These are phyloP conservation scores for Psilopogon haemacephalus DNA, from an alignment of 2,113 vertebrate genomes.

Conservation along the genomic window DNA sequence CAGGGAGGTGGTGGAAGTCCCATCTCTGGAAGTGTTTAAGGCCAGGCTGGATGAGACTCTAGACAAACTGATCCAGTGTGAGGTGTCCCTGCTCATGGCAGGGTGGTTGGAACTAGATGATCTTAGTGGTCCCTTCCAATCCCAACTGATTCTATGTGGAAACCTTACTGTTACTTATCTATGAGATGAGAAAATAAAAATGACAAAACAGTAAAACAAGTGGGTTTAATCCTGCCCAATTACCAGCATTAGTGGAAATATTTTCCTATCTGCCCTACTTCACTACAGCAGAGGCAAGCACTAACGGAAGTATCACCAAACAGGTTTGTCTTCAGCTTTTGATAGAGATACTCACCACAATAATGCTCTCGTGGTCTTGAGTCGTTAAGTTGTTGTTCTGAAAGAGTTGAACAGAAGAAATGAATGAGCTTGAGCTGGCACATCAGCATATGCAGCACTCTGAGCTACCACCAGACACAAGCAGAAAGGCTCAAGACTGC, in stretches of 20 bases:
- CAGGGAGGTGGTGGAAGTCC: no score
- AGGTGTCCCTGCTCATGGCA: no score
- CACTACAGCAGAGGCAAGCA: neutral
- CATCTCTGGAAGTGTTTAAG: no score
- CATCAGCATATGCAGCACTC: neutral
- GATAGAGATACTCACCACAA: conserved; percentile 87
- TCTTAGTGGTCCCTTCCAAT: no score
- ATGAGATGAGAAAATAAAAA: neutral
- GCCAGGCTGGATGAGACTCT: no score
- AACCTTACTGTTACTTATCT: neutral
- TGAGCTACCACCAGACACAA: neutral
- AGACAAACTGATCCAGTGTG: no score
- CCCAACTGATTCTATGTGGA: no score
- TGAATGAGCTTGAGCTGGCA: neutral
- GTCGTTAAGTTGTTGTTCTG: conserved; percentile 95
- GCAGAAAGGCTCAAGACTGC: neutral
- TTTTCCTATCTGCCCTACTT: neutral
- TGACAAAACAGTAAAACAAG: neutral
- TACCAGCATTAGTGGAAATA: neutral
- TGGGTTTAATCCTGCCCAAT: neutral
- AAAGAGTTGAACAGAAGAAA: neutral
- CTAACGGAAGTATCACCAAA: neutral
- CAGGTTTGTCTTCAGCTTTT: neutral
- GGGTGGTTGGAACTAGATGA: no score
- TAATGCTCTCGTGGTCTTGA: conserved; percentile 99